Percentiles rank a stretch among this genome's conserved stretches.
phyloP scores from a whole-genome alignment of 1,140 invertebrate genomes.

The Ceratosolen solmsi region DNA sequence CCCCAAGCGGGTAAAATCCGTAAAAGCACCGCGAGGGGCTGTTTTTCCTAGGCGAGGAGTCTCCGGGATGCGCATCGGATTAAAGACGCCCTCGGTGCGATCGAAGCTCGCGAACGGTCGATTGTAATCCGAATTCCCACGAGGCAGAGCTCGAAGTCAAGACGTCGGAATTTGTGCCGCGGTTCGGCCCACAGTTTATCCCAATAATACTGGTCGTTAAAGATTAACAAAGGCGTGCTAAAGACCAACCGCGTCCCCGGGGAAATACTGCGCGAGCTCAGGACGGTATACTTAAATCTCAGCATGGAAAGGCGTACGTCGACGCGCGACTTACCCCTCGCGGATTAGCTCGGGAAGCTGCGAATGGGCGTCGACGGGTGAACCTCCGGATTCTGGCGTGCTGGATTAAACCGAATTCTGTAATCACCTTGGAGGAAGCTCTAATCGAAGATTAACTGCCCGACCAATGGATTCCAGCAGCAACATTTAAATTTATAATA shows the following conservation, averaged over 20 bases:
- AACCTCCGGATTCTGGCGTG: too few species aligned
- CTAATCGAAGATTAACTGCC: too few species aligned
- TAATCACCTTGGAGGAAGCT: too few species aligned
- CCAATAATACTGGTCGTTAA: conserved; percentile 59
- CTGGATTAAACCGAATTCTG: too few species aligned
- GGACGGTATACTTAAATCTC: conserved; percentile 9
- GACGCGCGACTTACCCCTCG: background rate
- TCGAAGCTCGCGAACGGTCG: too few species aligned
- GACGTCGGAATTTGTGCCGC: background rate
- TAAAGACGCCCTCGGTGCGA: conserved; percentile 7
- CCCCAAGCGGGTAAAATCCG: background rate
- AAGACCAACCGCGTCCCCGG: conserved; percentile 38
- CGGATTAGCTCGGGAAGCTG: background rate
- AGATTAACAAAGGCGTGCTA: conserved; percentile 52
- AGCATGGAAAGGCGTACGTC: conserved; percentile 12
- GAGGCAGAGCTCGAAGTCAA: background rate
- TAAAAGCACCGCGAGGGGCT: background rate
- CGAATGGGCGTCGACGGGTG: background rate
- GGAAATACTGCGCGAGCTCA: background rate
- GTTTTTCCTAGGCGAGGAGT: background rate
- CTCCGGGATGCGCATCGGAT: background rate
- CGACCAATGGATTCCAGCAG: too few species aligned
- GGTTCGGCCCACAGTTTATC: conserved; percentile 60
- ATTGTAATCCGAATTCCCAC: conserved; percentile 50
- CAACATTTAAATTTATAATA: too few species aligned